A percentile compares a stretch with the other conserved stretches of the same genome.
Conservation (phyloP, 2,113 vertebrate species). For the Hydrochoerus hydrochaeris region DNA sequence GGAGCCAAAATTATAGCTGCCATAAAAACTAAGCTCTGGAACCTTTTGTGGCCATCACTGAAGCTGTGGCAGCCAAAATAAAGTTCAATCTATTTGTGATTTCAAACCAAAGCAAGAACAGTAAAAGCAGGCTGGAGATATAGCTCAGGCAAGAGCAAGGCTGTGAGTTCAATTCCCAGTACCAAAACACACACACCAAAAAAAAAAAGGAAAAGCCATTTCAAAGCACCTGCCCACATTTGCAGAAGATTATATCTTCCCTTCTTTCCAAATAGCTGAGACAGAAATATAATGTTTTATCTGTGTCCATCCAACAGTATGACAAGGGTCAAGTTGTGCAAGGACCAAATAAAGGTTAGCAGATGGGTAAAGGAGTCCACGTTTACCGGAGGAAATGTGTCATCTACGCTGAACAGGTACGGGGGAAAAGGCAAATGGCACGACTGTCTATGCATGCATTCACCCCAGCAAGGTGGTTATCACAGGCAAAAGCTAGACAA, state of each 20-base stretch:
- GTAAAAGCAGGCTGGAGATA: too few species aligned
- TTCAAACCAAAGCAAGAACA: neutral
- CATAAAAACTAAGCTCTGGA: neutral
- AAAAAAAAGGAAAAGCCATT: neutral
- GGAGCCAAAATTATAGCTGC: constrained; percentile 24
- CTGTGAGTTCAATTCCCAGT: too few species aligned
- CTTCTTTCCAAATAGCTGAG: neutral
- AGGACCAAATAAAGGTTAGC: neutral
- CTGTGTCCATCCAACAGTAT: neutral
- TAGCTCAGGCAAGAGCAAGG: too few species aligned
- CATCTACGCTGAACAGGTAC: neutral
- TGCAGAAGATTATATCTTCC: neutral
- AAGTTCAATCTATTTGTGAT: neutral
- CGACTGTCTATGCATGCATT: neutral
- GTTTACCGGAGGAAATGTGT: neutral
- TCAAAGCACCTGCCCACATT: neutral
- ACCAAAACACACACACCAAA: too few species aligned
- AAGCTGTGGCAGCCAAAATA: neutral
- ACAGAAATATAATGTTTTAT: neutral
- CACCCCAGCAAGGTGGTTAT: neutral
- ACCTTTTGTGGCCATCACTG: neutral
- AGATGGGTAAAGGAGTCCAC: neutral
- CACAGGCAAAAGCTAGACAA: neutral
- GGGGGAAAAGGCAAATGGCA: neutral
- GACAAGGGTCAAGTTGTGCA: neutral